Conservation (phyloP, 2,113 vertebrate genomes). For the Chunga burmeisteri region DNA sequence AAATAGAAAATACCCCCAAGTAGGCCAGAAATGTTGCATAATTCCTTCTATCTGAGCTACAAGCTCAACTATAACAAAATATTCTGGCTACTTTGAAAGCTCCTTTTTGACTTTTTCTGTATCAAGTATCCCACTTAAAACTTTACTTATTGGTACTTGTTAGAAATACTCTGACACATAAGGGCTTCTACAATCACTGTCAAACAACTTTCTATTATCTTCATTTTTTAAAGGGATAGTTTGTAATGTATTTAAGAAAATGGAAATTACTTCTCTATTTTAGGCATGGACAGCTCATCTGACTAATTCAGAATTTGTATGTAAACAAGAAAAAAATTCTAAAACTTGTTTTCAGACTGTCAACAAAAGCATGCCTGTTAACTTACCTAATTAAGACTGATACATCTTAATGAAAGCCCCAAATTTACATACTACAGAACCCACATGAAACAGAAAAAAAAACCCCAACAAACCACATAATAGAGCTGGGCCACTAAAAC, state of each 20-base stretch:
- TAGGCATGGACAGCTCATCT: not conserved
- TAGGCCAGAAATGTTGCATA: conserved; percentile 7
- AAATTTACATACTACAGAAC: not conserved
- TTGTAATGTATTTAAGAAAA: conserved; percentile 22
- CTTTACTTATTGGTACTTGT: not conserved
- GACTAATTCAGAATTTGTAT: not conserved
- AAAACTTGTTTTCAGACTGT: not conserved
- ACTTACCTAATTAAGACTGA: not conserved
- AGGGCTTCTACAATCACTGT: not conserved
- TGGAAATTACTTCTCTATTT: not conserved
- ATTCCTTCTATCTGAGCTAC: not conserved
- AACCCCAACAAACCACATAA: not conserved
- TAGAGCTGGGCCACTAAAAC: not conserved
- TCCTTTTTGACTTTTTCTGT: not conserved
- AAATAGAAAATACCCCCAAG: conserved; percentile 11
- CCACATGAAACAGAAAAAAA: not conserved
- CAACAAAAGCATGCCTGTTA: not conserved
- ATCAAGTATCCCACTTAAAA: conserved; percentile 28
- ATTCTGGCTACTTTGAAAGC: not conserved
- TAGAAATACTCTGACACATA: not conserved
- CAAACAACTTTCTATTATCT: conserved; percentile 5
- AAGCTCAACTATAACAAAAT: not conserved
- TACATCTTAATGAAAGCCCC: not conserved
- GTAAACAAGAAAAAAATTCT: not conserved
- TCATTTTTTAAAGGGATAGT: not conserved